Percentiles rank a stretch among this genome's conserved stretches.
phyloP scores from a whole-genome alignment of 2,888 invertebrate species.

The Tenodera sinensis region DNA sequence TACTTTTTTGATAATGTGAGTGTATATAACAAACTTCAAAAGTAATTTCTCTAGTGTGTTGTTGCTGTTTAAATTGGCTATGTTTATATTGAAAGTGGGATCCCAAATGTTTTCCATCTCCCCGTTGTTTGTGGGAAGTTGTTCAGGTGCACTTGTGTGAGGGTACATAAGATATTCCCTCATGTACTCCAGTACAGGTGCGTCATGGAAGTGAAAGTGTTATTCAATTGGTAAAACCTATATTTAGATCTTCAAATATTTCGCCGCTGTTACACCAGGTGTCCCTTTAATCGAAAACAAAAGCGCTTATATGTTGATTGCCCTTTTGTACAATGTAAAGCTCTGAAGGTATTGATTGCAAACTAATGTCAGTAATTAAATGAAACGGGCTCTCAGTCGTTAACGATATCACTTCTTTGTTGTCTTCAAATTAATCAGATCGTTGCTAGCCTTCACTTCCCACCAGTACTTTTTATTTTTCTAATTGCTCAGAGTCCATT shows the following conservation, averaged over 20 bases:
- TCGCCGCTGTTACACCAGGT: neutral
- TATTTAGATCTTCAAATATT: neutral
- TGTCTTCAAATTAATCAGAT: neutral
- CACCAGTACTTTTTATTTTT: neutral
- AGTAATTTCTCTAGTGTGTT: no score
- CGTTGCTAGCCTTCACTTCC: neutral
- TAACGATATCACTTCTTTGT: neutral
- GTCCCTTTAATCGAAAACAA: neutral
- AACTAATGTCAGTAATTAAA: neutral
- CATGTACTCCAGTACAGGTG: neutral
- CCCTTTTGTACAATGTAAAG: neutral
- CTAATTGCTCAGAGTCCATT: neutral
- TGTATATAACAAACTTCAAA: no score
- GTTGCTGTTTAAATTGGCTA: no score
- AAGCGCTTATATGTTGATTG: neutral
- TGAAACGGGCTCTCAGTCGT: neutral
- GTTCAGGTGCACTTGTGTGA: no score
- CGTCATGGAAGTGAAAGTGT: neutral
- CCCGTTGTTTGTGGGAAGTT: no score
- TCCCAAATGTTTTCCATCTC: no score
- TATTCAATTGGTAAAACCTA: neutral
- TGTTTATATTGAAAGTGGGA: no score
- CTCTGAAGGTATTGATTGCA: neutral
- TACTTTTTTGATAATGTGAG: no score
- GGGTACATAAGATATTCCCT: no score